phyloP scores from a whole-genome alignment of 1,140 invertebrate species.

The Sminthurinus signatus region DNA sequence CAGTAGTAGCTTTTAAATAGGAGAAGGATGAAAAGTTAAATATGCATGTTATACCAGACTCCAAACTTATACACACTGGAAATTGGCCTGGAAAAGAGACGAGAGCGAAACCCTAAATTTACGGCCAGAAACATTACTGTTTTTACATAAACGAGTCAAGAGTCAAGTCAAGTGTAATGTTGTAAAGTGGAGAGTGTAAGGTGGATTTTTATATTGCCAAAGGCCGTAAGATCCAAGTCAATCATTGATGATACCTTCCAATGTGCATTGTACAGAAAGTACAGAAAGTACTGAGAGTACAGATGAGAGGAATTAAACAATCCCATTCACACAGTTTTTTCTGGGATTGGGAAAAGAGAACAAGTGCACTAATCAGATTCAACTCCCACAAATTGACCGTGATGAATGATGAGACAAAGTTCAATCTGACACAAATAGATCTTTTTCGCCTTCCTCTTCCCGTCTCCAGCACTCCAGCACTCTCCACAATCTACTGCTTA shows the following conservation, averaged over 20 bases:
- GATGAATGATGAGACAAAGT: slow-evolving; percentile 37
- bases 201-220: neutral
- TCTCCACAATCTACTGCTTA: no score
- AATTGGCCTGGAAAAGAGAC: slow-evolving; percentile 8
- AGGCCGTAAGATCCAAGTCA: slow-evolving; percentile 15
- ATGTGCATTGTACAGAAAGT: slow-evolving; percentile 29
- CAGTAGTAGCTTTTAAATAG: neutral
- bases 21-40: neutral
- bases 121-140: neutral
- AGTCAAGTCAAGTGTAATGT: neutral
- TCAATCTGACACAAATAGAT: slow-evolving; percentile 37
- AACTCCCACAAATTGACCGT: slow-evolving; percentile 36
- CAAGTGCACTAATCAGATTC: slow-evolving; percentile 32
- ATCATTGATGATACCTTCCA: slow-evolving; percentile 36
- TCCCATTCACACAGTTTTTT: slow-evolving; percentile 30
- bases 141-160: neutral
- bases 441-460: slow-evolving; percentile 12
- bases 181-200: slow-evolving; percentile 5
- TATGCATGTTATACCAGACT: neutral
- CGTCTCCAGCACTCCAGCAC: neutral
- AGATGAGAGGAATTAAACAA: slow-evolving; percentile 33
- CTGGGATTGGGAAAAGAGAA: no score
- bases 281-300: no score
- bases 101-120: neutral
- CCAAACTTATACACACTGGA: no score